phyloP scores from a whole-genome alignment of 2,888 invertebrate species.

The Spialia ferax region DNA sequence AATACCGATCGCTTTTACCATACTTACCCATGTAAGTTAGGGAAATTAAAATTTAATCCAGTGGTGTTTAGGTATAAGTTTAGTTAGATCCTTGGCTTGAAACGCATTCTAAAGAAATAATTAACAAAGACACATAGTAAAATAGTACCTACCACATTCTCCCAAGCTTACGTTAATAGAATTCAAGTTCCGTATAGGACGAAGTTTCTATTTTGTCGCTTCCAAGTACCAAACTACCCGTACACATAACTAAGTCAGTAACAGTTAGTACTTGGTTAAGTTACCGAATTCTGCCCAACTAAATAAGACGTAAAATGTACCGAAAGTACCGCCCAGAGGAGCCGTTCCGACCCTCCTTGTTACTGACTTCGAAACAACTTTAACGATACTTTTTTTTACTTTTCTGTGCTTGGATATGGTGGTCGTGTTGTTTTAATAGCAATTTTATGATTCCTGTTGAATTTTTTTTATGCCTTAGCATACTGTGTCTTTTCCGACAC shows the following conservation, averaged over 20 bases:
- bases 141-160: neutral
- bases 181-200: constrained; percentile 11
- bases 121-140: neutral
- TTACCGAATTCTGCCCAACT: constrained; percentile 48
- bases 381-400: constrained; percentile 36
- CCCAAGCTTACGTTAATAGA: neutral
- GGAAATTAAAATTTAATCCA: no score
- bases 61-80: no score
- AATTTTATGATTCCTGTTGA: constrained; percentile 17
- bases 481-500: neutral
- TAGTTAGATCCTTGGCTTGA: neutral
- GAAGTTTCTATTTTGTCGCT: constrained; percentile 32
- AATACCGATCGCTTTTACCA: no score
- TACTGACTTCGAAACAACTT: constrained; percentile 56
- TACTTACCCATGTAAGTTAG: no score
- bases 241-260: constrained; percentile 39
- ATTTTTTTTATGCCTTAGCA: neutral
- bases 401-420: constrained; percentile 23
- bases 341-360: constrained; percentile 56
- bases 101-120: neutral
- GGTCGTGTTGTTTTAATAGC: constrained; percentile 24
- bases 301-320: constrained; percentile 52
- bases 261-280: constrained; percentile 37
- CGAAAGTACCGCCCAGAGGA: constrained; percentile 67
- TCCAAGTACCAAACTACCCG: constrained; percentile 19